Evolutionary conservation across 2,888 invertebrate genomes (phyloP).

Genomic region (Psococerastis gibbosa): DNA sequence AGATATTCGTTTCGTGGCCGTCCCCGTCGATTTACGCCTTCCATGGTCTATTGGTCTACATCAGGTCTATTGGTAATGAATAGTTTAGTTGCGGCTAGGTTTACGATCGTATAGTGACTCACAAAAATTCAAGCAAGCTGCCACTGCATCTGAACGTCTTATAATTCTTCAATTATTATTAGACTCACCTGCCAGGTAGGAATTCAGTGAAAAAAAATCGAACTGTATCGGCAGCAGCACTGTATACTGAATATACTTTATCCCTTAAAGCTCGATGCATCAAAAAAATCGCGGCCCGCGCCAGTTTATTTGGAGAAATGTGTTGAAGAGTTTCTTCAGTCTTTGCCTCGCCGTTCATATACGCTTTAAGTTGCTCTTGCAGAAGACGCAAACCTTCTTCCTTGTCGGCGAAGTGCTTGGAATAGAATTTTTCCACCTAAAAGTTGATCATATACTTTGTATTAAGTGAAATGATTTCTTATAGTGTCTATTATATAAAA

Average conservation of each 20-base stretch:
- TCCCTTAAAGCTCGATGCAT: slow-evolving; percentile 65
- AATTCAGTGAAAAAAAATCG: slow-evolving; percentile 64
- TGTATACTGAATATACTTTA: slow-evolving; percentile 77
- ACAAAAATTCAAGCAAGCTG: not conserved
- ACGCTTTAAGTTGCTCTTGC: slow-evolving; percentile 31
- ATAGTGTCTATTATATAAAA: too few species aligned
- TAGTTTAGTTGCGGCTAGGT: not conserved
- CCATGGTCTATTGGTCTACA: too few species aligned
- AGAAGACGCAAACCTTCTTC: slow-evolving; percentile 66
- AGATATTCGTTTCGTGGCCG: too few species aligned
- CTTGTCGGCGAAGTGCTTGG: slow-evolving; percentile 75
- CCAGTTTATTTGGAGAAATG: slow-evolving; percentile 59
- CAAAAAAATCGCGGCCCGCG: slow-evolving; percentile 59
- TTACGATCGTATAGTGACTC: too few species aligned
- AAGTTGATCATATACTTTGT: slow-evolving; percentile 8
- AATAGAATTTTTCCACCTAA: slow-evolving; percentile 76
- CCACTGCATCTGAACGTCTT: not conserved
- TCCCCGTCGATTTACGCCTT: too few species aligned
- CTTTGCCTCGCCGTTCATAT: slow-evolving; percentile 13
- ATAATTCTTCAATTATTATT: slow-evolving; percentile 8
- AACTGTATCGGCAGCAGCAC: slow-evolving; percentile 63
- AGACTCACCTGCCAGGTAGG: slow-evolving; percentile 49
- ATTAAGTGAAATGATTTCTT: not conserved
- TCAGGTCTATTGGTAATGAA: too few species aligned
- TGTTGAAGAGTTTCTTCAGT: slow-evolving; percentile 22